phyloP scores from a whole-genome alignment of 2,888 invertebrate species.

The Nasonia oneida region DNA sequence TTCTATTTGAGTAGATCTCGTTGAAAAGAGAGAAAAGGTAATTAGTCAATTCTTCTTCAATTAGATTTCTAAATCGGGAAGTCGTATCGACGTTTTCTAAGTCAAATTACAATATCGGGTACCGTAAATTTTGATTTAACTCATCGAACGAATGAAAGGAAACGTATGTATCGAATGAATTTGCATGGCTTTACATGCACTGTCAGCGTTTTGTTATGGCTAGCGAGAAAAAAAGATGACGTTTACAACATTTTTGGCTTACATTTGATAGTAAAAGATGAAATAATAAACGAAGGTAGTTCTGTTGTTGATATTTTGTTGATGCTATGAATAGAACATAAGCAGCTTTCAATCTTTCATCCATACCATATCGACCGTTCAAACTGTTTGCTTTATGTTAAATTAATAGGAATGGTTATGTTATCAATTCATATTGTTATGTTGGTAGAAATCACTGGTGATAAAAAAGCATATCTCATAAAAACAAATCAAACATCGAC shows the following conservation, averaged over 20 bases:
- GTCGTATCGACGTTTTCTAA: conserved; percentile 49
- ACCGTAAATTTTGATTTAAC: conserved; percentile 39
- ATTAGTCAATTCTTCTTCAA: conserved; percentile 50
- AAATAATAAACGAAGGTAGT: conserved; percentile 17
- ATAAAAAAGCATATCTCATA: conserved; percentile 5
- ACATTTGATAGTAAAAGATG: neutral
- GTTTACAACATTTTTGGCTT: neutral
- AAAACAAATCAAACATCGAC: neutral
- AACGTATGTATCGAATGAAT: conserved; percentile 47
- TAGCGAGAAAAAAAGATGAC: conserved; percentile 1
- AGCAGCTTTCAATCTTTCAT: conserved; percentile 30
- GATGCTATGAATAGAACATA: neutral
- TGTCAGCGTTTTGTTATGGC: conserved; percentile 37
- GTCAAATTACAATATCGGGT: conserved; percentile 51
- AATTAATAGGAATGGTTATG: neutral
- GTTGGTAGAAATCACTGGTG: neutral
- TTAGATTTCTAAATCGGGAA: conserved; percentile 42
- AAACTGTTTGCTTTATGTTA: neutral
- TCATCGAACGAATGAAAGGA: conserved; percentile 44
- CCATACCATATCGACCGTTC: neutral
- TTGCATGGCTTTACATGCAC: conserved; percentile 31
- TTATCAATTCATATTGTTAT: neutral
- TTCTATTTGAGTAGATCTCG: conserved; percentile 28
- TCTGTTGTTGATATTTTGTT: conserved; percentile 36
- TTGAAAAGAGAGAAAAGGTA: conserved; percentile 43